Base-by-base conservation (phyloP, 2,797 vertebrate species). In the Cynodonichthys magdalenae region DNA sequence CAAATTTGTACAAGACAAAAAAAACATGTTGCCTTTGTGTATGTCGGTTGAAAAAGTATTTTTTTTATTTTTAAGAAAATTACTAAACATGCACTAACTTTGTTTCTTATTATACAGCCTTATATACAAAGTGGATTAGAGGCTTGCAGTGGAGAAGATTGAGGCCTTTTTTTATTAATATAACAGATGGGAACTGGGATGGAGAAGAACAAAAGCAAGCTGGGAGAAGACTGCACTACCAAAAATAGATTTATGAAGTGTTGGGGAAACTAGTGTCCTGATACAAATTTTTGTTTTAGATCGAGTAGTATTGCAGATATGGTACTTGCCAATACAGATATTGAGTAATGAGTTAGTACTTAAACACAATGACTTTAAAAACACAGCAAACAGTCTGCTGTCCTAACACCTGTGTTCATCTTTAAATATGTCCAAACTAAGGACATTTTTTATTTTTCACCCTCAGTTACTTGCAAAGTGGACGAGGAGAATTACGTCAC, bases 1-100 rank as follows among this genome's bases (percentile, higher is more conserved):
- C 17, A 46, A 77, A 82, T 8, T 9, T 52, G 63, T 53, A 71
- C 4, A 24, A 52, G 50, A 74, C 39, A 65, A 68, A 83, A 59
- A 53, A 46, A 69, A 59, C 66, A 74, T 60, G 52, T 57, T 63
- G 42, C 65, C 47, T 73, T 76, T 73, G 74, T 81, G 61, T 70
- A 80, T 74, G 69, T 83, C 80, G 68, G 55, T 64, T 86, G 78
- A 86, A 87, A 89, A 91, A 86, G 69, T 58, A 63, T 59, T 2
- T 44, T 44, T 63, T 75, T 74, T 81, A 62, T 66, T 63, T 78
- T 77, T 77, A 91, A 90, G 80, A 93, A 93, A 92, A 73, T 87
- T 64, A 75, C 74, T 79, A 72, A 88, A 90, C 93, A 94, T 94
- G 93, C 93, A 92, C 74, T 82, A 75, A 74, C 71, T 84, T 87